These are phyloP conservation scores for Muscicapa striata DNA, from an alignment of 2,797 vertebrate species.

Conservation along the genomic window DNA sequence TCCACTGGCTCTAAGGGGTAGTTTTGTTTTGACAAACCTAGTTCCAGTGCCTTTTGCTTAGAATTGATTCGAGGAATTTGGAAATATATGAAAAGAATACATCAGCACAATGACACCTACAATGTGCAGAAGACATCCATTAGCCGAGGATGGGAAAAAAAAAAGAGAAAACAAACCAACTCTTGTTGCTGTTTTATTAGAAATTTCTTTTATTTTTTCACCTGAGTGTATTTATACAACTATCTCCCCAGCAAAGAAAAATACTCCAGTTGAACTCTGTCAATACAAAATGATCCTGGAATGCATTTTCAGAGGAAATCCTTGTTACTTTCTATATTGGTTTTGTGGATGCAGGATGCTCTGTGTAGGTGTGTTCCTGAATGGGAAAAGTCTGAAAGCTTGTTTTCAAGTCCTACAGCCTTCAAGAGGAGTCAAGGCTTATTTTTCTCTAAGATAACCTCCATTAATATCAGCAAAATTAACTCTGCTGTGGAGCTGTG, in stretches of 20 bases:
- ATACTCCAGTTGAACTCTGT: neutral
- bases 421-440: neutral
- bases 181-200: neutral
- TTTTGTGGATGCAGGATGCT: neutral
- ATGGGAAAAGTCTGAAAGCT: neutral
- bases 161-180: neutral
- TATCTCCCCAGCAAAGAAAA: neutral
- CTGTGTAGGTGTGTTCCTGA: neutral
- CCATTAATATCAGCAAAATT: constrained; percentile 33
- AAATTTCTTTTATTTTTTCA: neutral
- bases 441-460: neutral
- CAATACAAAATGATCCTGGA: neutral
- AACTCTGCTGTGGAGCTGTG: neutral
- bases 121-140: neutral
- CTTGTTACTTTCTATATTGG: neutral
- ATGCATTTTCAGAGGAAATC: neutral
- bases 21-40: constrained; percentile 36
- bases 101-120: neutral
- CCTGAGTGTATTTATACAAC: neutral
- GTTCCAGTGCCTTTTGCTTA: constrained; percentile 7
- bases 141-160: neutral
- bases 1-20: constrained; percentile 9
- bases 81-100: constrained; percentile 43
- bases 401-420: neutral
- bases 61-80: neutral